phyloP scores from a whole-genome alignment of 2,797 vertebrate genomes.

The Tokudaia muenninki region DNA sequence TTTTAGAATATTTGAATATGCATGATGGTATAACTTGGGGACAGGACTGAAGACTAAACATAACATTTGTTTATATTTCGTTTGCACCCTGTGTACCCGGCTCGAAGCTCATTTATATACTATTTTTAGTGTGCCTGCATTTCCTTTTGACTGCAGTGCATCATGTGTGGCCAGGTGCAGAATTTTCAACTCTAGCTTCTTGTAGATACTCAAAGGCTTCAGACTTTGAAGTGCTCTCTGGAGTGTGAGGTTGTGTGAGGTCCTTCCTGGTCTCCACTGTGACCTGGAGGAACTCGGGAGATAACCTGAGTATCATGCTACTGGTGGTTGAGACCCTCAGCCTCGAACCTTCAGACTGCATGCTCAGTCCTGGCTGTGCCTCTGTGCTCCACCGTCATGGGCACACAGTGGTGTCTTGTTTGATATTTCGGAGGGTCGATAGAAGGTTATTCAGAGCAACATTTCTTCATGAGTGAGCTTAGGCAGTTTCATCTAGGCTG shows the following conservation, averaged over 20 bases:
- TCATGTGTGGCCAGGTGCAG: not conserved
- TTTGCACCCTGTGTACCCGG: not conserved
- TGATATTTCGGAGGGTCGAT: not conserved
- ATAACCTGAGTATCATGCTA: not conserved
- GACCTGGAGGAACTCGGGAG: not conserved
- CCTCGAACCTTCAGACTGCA: not conserved
- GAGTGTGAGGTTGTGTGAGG: not conserved
- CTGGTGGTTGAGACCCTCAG: too few relatives aligned
- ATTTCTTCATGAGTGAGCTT: not conserved
- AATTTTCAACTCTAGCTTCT: not conserved
- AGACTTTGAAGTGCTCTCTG: not conserved
- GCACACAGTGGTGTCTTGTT: accelerated
- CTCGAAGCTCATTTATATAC: not conserved
- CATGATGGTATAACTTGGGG: not conserved
- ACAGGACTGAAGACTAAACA: not conserved
- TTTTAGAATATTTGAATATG: not conserved
- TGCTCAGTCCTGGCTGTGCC: not conserved
- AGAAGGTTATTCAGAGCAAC: not conserved
- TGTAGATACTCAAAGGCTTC: not conserved
- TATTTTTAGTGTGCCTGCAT: not conserved
- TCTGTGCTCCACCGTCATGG: not conserved
- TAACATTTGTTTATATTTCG: not conserved
- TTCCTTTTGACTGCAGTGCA: not conserved
- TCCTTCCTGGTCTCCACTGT: not conserved
- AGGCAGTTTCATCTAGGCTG: not conserved